These are phyloP conservation scores for Eubucco bourcierii DNA, from an alignment of 2,113 vertebrate species.

Conservation along the genomic window DNA sequence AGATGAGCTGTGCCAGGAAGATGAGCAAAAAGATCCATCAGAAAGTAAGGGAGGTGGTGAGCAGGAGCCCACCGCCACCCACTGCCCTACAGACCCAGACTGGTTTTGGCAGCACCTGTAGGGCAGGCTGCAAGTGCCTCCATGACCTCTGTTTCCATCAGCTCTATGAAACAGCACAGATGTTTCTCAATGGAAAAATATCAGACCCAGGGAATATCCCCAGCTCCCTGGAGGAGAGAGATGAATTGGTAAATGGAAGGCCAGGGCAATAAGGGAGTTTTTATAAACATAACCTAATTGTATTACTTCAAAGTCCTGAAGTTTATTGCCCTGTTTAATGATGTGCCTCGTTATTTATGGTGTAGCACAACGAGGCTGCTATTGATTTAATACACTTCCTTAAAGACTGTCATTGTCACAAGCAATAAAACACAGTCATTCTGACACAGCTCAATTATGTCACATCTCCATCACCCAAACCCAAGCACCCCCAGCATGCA, in stretches of 20 bases:
- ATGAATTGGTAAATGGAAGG: constrained; percentile 58
- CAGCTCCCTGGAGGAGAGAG: background rate
- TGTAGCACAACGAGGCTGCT: constrained; percentile 70
- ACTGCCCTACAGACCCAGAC: fast-evolving
- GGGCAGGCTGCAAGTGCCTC: background rate
- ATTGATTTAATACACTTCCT: constrained; percentile 83
- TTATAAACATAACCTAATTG: constrained; percentile 83
- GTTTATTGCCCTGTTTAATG: constrained; percentile 83
- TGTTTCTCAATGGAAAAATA: background rate
- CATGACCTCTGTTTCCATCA: background rate
- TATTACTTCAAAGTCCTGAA: constrained; percentile 78
- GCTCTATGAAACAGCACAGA: background rate
- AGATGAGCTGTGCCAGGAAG: background rate
- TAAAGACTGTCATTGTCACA: constrained; percentile 79
- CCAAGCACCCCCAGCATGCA: fast-evolving
- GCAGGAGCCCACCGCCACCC: background rate
- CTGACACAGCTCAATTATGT: constrained; percentile 75
- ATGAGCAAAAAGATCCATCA: background rate
- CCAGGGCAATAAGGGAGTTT: constrained; percentile 60
- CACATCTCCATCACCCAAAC: constrained; percentile 63
- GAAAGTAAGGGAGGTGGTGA: fast-evolving
- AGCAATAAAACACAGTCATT: constrained; percentile 77
- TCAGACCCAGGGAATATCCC: background rate
- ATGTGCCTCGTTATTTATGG: constrained; percentile 82
- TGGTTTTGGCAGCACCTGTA: background rate